Conservation (phyloP, 2,113 vertebrate species). For the Leucoraja erinaceus region DNA sequence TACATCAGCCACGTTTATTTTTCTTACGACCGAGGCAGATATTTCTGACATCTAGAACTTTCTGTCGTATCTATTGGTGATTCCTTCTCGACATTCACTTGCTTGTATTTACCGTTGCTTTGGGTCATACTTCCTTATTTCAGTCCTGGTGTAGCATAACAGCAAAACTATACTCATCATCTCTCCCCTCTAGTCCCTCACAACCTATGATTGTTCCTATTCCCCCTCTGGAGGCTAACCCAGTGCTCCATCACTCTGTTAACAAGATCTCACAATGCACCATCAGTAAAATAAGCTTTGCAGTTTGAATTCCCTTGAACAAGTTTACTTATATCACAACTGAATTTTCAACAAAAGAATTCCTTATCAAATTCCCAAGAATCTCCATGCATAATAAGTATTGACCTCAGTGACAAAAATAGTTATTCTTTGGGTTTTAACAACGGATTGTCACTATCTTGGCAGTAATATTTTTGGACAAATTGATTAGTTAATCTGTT, state of each 20-base stretch:
- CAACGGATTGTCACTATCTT: no score
- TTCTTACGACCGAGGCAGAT: background rate
- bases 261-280: background rate
- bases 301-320: background rate
- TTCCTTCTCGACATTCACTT: background rate
- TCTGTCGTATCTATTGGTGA: background rate
- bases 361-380: slow-evolving; percentile 2
- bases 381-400: background rate
- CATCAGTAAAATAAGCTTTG: background rate
- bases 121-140: background rate
- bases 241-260: background rate
- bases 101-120: background rate
- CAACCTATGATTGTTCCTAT: background rate
- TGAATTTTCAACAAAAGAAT: background rate
- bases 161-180: background rate
- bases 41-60: background rate
- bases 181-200: background rate
- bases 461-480: background rate
- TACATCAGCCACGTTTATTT: background rate
- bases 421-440: background rate
- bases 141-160: background rate
- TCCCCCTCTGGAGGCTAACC: background rate
- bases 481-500: background rate
- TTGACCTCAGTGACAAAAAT: background rate
- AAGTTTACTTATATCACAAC: background rate